A percentile compares a stretch with the other conserved stretches of the same genome.
Evolutionary conservation across 2,888 invertebrate genomes (phyloP).

Genomic region (Shargacucullia verbasci): DNA sequence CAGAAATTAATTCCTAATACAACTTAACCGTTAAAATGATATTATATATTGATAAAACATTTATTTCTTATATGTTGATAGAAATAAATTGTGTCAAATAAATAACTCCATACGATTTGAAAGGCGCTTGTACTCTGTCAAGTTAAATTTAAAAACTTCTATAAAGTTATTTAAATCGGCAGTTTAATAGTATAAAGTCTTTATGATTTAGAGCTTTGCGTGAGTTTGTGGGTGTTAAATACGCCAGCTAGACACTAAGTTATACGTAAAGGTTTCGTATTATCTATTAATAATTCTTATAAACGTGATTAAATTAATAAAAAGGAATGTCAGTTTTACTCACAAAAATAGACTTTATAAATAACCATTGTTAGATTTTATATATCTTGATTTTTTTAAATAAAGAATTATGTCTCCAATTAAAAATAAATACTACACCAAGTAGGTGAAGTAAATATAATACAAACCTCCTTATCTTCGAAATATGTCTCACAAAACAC

Average conservation of each 20-base stretch:
- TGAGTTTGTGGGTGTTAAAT: background rate
- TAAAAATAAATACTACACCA: too few species aligned
- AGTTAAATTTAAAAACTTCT: slow-evolving; percentile 6
- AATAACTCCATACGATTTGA: slow-evolving; percentile 13
- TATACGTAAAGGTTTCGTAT: background rate
- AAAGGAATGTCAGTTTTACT: too few species aligned
- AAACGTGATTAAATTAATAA: too few species aligned
- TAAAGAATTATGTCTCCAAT: too few species aligned
- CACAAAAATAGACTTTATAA: too few species aligned
- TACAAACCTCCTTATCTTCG: slow-evolving; percentile 21
- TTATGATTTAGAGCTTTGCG: background rate
- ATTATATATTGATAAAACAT: slow-evolving; percentile 13
- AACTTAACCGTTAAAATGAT: background rate
- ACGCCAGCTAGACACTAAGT: background rate
- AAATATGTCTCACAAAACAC: slow-evolving; percentile 36
- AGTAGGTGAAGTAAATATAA: background rate
- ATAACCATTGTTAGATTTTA: too few species aligned
- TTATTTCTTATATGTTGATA: slow-evolving; percentile 2
- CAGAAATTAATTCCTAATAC: too few species aligned
- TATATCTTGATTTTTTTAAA: too few species aligned
- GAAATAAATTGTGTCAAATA: slow-evolving; percentile 22
- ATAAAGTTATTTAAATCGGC: slow-evolving; percentile 5
- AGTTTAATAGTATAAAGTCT: slow-evolving; percentile 1
- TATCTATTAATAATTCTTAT: too few species aligned
- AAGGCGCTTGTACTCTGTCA: slow-evolving; percentile 6